A percentile compares a stretch with the other conserved stretches of the same genome.
These are phyloP conservation scores for Oeneis ivallda DNA, from an alignment of 2,888 invertebrate genomes.

Conservation along the genomic window DNA sequence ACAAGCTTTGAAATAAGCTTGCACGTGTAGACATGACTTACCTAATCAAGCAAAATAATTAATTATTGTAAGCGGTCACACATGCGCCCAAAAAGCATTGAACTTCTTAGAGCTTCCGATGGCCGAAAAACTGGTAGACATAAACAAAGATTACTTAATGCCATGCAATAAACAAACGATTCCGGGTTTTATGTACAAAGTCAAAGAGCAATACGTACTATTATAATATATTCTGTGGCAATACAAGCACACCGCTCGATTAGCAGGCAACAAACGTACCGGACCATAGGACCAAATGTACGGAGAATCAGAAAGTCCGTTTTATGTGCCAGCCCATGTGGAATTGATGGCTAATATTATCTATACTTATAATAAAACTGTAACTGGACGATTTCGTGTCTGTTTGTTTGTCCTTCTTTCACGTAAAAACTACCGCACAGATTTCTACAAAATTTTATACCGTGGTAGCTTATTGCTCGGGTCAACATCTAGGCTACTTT, in stretches of 20 bases:
- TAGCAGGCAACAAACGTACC: too few relatives aligned
- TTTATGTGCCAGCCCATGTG: too few relatives aligned
- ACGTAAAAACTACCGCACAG: too few relatives aligned
- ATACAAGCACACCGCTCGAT: not conserved
- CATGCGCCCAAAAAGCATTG: conserved; percentile 15
- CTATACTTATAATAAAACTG: too few relatives aligned
- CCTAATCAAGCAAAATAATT: not conserved
- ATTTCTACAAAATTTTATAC: too few relatives aligned
- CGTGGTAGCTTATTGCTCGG: too few relatives aligned
- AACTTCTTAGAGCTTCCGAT: conserved; percentile 13
- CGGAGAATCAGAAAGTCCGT: not conserved
- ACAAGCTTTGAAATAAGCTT: not conserved
- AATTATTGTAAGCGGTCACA: not conserved
- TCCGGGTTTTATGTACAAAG: conserved; percentile 7
- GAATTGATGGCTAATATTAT: too few relatives aligned
- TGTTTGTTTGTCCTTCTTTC: too few relatives aligned
- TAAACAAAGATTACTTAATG: conserved; percentile 20
- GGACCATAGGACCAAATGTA: not conserved
- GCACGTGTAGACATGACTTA: conserved; percentile 1
- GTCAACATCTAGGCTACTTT: too few relatives aligned
- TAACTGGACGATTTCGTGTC: too few relatives aligned
- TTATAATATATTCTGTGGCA: too few relatives aligned
- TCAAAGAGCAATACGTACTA: not conserved
- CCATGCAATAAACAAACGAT: conserved; percentile 16
- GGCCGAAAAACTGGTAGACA: conserved; percentile 9